Evolutionary conservation across 2,113 vertebrate species (phyloP), one percentile per base, ranked within the genome.

Genomic region (Pampusana beccarii): DNA sequence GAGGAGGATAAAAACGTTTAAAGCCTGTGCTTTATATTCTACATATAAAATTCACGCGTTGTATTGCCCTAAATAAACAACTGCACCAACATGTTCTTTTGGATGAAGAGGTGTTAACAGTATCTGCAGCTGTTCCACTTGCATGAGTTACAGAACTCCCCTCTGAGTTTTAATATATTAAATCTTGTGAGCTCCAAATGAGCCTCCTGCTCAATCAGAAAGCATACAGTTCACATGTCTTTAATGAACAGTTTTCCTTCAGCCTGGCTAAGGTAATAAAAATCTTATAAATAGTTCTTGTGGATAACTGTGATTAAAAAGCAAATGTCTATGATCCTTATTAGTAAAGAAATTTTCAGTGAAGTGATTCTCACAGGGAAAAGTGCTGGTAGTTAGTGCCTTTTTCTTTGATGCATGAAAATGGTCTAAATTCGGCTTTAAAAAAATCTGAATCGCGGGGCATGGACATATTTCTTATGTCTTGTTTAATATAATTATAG

Each of bases 351-450:
- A 71, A 26, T 65, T 70, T 79, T 86, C 54, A 46, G 25, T 86
- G 46, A 83, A 91, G 46, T 75, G 72, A 79, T 65, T 88, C 53
- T 92, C 65, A 58, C 10, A 21, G 58, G 44, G 65, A 75, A 40
- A 91, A 69, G 29, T 78, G 44, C 60, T 80, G 54, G 53, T 79
- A 79, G 56, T 81, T 95, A 85, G 24, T 4, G 5, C 31, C 21
- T 86, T 61, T 92, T 70, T 70, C 90, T 95, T 89, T 93, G 80
- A 91, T 95, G 86, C 44, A 31, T 44, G 40, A 84, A 80, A 83
- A 88, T 36, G 0, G 57, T 88, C 53, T 86, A 51, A 92, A 65
- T 91, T 81, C 51, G 90, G 21, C 66, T 90, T 92, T 69, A 26
- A 48, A 78, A 78, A 88, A 81, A 31, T 48, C 13, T 62, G 73